Evolutionary conservation across 2,113 vertebrate species (phyloP).

Genomic region (Sigmodon hispidus): DNA sequence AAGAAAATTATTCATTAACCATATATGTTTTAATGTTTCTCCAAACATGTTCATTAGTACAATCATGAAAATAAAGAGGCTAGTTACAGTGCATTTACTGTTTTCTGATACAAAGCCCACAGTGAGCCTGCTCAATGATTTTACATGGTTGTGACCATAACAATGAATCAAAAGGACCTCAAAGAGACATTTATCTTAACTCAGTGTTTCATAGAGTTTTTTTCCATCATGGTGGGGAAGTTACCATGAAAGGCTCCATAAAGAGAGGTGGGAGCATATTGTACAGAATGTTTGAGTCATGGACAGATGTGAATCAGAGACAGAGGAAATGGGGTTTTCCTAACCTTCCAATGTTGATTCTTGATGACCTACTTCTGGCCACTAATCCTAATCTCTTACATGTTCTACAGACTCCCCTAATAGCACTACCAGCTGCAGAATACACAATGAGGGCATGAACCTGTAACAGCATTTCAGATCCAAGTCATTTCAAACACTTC

Average conservation of each 20-base stretch:
- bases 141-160: background rate
- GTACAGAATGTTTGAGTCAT: background rate
- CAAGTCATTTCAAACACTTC: background rate
- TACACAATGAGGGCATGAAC: background rate
- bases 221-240: background rate
- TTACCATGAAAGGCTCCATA: background rate
- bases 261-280: background rate
- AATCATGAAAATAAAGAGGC: background rate
- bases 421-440: background rate
- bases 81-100: background rate
- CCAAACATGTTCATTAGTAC: background rate
- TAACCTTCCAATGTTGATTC: background rate
- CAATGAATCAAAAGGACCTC: background rate
- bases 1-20: no score
- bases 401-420: background rate
- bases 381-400: background rate
- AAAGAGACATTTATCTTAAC: background rate
- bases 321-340: background rate
- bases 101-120: background rate
- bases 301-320: background rate
- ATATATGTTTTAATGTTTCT: background rate
- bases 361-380: background rate
- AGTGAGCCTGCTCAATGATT: background rate
- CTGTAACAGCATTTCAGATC: background rate
- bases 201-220: background rate